These are phyloP conservation scores for Acanthornis magna DNA, from an alignment of 2,797 vertebrate genomes.

Conservation along the genomic window DNA sequence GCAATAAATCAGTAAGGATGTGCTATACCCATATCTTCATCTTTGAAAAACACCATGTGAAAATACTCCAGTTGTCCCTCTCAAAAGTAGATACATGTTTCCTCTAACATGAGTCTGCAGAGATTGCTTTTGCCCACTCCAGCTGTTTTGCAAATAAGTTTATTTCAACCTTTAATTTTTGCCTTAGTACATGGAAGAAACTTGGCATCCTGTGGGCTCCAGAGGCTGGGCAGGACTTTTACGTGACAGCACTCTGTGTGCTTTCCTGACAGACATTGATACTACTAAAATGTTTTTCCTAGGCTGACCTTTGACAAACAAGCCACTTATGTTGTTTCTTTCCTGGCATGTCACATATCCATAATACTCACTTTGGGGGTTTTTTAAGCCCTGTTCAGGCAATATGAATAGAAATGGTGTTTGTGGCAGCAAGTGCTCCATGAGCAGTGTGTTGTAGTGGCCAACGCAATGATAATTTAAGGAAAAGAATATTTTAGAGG, in stretches of 20 bases:
- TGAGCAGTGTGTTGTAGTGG: background rate
- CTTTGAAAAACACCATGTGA: background rate
- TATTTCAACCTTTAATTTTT: background rate
- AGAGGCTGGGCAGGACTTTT: background rate
- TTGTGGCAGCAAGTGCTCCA: background rate
- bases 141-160: background rate
- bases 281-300: background rate
- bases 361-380: accelerated
- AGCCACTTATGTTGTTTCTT: background rate
- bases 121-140: background rate
- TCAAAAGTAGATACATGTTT: accelerated
- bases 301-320: background rate
- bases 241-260: background rate
- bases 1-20: background rate
- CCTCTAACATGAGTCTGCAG: background rate
- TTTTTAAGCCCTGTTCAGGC: background rate
- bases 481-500: background rate
- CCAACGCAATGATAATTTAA: background rate
- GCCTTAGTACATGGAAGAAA: background rate
- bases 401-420: background rate
- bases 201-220: background rate
- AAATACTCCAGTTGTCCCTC: background rate
- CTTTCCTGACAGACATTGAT: background rate
- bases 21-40: background rate
- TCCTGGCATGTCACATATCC: background rate